Evolutionary conservation across 2,797 vertebrate species (phyloP), one percentile per base, ranked within the genome.

Genomic region (Sebastes goodei): DNA sequence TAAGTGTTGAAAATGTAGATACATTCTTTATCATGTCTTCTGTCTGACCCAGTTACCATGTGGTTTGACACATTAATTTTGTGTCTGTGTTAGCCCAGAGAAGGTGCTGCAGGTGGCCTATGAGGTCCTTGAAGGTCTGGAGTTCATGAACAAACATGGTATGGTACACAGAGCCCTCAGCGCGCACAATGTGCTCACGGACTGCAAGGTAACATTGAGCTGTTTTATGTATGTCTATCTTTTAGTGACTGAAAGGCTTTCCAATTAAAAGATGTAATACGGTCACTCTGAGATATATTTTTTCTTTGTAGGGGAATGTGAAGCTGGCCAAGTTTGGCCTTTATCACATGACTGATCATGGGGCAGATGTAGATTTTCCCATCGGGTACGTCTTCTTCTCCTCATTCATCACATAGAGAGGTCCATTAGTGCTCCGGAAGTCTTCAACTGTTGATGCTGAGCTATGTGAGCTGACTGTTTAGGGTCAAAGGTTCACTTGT

Each of bases 301-400:
- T 87, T 78, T 77, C 10, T 83, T 94, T 93, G 5, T 84, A 99
- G 98, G 98, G 96, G 11, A 97, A 97, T 2, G 94, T 98, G 80
- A 99, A 99, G 77, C 92, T 99, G 94, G 97, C 97, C 69, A 99
- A 99, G 94, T 99, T 99, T 94, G 98, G 98, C 46, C 96, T 99
- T 83, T 99, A 99, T 94, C 97, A 99, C 89, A 99, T 99, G 98
- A 99, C 98, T 57, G 97, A 97, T 94, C 96, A 97, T 27, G 98
- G 98, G 67, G 97, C 97, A 42, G 98, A 99, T 95, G 98, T 99
- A 72, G 98, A 99, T 93, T 99, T 99, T 84, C 98, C 98, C 83
- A 97, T 99, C 79, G 98, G 98, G 98, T 99, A 96, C 88, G 86
- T 75, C 66, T 75, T 61, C 75, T 84, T 71, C 83, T 89, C 78